These are phyloP conservation scores for Vireo griseus DNA, from an alignment of 2,797 vertebrate species.

Conservation along the genomic window DNA sequence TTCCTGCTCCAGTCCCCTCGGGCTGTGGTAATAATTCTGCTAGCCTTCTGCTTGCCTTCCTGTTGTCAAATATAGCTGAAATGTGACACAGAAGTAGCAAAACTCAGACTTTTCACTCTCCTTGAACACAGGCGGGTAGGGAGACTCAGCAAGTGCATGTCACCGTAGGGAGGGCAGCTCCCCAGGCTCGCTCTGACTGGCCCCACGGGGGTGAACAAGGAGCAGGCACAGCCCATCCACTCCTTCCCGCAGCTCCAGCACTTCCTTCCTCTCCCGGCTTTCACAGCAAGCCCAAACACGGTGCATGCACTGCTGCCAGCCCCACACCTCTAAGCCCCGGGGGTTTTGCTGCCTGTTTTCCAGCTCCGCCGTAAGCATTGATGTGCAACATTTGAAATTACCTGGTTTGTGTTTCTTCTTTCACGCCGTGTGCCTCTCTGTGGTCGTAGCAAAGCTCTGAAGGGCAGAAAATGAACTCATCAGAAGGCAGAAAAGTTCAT, in stretches of 20 bases:
- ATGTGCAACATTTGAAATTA: not conserved
- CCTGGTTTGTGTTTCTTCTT: not conserved
- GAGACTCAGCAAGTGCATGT: accelerated
- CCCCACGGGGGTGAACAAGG: not conserved
- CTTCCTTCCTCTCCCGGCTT: not conserved
- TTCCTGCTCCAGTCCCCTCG: not conserved
- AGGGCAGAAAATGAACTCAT: not conserved
- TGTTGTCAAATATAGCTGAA: not conserved
- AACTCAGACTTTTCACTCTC: not conserved
- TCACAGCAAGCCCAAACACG: not conserved
- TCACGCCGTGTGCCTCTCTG: accelerated
- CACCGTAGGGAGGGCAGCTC: accelerated
- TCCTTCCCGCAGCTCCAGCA: accelerated
- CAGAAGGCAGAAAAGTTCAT: not conserved
- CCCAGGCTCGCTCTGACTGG: accelerated
- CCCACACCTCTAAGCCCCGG: not conserved
- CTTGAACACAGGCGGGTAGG: not conserved
- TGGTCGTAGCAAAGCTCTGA: not conserved
- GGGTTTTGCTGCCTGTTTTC: not conserved
- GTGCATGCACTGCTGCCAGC: not conserved
- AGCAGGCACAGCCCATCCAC: not conserved
- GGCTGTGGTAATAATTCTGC: not conserved
- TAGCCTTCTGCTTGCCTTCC: not conserved
- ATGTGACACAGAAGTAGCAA: not conserved
- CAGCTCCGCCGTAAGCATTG: accelerated